Percentiles rank a stretch among this genome's conserved stretches.
phyloP scores from a whole-genome alignment of 1,140 invertebrate genomes.

The Ostrea denselamellosa region DNA sequence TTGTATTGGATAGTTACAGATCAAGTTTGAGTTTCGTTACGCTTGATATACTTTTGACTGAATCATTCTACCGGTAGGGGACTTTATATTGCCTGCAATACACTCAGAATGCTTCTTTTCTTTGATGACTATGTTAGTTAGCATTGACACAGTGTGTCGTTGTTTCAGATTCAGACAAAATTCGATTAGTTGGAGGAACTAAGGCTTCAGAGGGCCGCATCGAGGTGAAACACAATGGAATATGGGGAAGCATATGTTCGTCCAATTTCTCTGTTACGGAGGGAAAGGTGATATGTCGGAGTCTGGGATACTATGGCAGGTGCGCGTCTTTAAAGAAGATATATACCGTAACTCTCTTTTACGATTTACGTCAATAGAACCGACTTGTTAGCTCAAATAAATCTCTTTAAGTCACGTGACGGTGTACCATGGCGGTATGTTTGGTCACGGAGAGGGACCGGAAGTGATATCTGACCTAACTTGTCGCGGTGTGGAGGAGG shows the following conservation, averaged over 20 bases:
- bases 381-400: neutral
- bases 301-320: neutral
- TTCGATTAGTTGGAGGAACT: conserved; percentile 46
- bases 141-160: neutral
- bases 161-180: neutral
- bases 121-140: too few species aligned
- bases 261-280: neutral
- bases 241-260: conserved; percentile 39
- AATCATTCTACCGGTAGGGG: too few species aligned
- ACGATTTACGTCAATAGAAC: neutral
- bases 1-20: too few species aligned
- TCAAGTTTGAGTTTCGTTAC: too few species aligned
- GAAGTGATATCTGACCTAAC: conserved; percentile 29
- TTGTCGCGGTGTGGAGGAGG: conserved; percentile 25
- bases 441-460: conserved; percentile 39
- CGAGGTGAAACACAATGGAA: conserved; percentile 45
- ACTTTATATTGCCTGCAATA: too few species aligned
- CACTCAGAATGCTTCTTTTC: too few species aligned
- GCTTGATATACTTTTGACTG: too few species aligned
- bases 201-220: conserved; percentile 36
- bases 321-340: neutral
- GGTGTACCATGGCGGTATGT: conserved; percentile 15
- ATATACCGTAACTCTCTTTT: neutral
- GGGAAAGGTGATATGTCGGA: conserved; percentile 19
- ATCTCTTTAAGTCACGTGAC: neutral